phyloP scores from a whole-genome alignment of 1,140 invertebrate genomes.

The Lepidurus arcticus region DNA sequence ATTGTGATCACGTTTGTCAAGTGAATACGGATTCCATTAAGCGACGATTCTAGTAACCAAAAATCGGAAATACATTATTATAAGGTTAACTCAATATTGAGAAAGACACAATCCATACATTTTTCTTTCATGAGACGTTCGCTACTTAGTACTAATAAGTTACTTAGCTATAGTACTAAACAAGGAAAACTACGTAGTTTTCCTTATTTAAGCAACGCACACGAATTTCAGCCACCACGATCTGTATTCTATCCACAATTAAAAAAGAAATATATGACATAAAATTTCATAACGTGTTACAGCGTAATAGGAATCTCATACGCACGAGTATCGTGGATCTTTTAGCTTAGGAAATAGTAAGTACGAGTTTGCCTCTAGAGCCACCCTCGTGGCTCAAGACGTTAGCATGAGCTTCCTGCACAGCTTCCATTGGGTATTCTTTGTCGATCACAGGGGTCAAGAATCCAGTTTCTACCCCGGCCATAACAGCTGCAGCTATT shows the following conservation, averaged over 20 bases:
- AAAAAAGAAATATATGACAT: neutral
- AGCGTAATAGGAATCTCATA: neutral
- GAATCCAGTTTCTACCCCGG: slow-evolving; percentile 47
- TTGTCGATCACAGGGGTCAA: slow-evolving; percentile 49
- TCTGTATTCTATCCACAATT: neutral
- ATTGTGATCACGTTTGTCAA: too few species aligned
- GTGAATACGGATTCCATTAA: too few species aligned
- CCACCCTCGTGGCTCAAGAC: slow-evolving; percentile 41
- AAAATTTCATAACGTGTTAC: neutral
- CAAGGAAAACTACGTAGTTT: too few species aligned
- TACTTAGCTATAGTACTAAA: too few species aligned
- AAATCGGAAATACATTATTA: too few species aligned
- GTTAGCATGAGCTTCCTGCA: slow-evolving; percentile 43
- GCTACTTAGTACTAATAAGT: too few species aligned
- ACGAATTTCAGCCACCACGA: neutral
- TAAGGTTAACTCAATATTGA: too few species aligned
- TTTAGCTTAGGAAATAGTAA: slow-evolving; percentile 36
- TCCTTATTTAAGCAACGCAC: neutral
- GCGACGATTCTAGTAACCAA: too few species aligned
- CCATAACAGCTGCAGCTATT: slow-evolving; percentile 42
- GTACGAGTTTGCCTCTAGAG: slow-evolving; percentile 43
- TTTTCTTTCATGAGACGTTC: too few species aligned
- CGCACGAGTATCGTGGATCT: neutral
- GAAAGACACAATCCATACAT: too few species aligned
- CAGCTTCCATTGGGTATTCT: slow-evolving; percentile 47